Percentiles rank a stretch among this genome's conserved stretches.
phyloP scores from a whole-genome alignment of 2,888 invertebrate genomes.

The Phragmatobia fuliginosa region DNA sequence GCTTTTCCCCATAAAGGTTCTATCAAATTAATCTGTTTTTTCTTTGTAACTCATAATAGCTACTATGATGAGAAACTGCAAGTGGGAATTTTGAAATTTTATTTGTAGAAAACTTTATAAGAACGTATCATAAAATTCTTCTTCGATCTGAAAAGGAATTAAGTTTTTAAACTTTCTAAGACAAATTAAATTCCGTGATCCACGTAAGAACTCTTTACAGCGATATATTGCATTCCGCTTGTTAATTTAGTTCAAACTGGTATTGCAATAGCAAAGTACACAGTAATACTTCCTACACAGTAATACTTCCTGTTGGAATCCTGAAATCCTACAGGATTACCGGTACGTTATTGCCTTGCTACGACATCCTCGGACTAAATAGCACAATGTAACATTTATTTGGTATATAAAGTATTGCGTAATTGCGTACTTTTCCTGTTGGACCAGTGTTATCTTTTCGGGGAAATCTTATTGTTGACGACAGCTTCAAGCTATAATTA shows the following conservation, averaged over 20 bases:
- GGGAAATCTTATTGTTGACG: constrained; percentile 17
- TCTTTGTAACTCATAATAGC: no score
- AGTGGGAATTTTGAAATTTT: no score
- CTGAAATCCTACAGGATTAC: constrained; percentile 72
- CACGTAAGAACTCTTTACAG: constrained; percentile 59
- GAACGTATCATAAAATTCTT: no score
- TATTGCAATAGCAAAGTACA: constrained; percentile 65
- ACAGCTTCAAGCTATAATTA: constrained; percentile 31
- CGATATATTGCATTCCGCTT: constrained; percentile 71
- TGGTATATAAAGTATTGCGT: constrained; percentile 66
- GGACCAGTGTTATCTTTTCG: constrained; percentile 36
- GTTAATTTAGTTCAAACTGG: constrained; percentile 68
- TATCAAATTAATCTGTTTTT: no score
- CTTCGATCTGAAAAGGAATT: no score
- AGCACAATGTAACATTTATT: constrained; percentile 61
- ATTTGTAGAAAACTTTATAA: no score
- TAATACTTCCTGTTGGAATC: constrained; percentile 58
- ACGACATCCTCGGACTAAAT: constrained; percentile 55
- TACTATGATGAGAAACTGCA: no score
- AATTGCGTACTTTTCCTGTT: constrained; percentile 56
- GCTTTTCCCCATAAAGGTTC: no score
- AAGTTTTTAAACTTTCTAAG: not conserved
- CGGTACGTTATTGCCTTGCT: constrained; percentile 68
- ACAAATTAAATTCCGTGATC: constrained; percentile 39
- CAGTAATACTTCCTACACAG: constrained; percentile 68